Percentiles rank a stretch among this genome's conserved stretches.
Evolutionary conservation across 2,797 vertebrate genomes (phyloP).

Genomic region (Petrocephalus sullivani): DNA sequence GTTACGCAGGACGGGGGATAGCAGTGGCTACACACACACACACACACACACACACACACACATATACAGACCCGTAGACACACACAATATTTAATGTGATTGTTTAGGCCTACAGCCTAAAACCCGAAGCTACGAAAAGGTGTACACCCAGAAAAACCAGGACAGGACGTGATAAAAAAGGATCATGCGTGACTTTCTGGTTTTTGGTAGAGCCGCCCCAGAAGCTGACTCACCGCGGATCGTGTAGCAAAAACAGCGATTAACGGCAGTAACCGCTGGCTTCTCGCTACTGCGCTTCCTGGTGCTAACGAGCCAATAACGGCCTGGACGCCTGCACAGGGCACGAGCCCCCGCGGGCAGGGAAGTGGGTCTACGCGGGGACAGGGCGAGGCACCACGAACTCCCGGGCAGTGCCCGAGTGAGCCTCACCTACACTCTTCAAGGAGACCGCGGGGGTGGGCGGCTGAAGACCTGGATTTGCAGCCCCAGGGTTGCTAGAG

Average conservation of each 20-base stretch:
- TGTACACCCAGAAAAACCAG: background rate
- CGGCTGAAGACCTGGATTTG: background rate
- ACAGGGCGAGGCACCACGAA: background rate
- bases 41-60: background rate
- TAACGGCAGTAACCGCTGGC: background rate
- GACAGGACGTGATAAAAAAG: background rate
- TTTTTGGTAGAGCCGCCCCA: background rate
- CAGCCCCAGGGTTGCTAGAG: background rate
- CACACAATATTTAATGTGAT: background rate
- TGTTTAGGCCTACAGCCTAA: background rate
- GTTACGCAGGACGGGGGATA: background rate
- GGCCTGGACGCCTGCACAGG: too few species aligned
- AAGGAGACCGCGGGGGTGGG: background rate
- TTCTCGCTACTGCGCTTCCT: background rate
- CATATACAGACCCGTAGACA: background rate
- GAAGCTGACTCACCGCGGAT: background rate
- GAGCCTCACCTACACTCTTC: background rate
- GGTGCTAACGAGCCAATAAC: background rate
- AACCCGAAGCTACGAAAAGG: background rate
- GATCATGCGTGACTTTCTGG: background rate
- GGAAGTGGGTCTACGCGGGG: background rate
- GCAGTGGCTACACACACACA: background rate
- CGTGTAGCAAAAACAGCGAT: background rate
- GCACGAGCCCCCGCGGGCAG: background rate
- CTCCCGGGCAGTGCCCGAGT: background rate